Percentiles rank a stretch among this genome's conserved stretches.
phyloP scores from a whole-genome alignment of 2,888 invertebrate species.

The Uropetala carovei region DNA sequence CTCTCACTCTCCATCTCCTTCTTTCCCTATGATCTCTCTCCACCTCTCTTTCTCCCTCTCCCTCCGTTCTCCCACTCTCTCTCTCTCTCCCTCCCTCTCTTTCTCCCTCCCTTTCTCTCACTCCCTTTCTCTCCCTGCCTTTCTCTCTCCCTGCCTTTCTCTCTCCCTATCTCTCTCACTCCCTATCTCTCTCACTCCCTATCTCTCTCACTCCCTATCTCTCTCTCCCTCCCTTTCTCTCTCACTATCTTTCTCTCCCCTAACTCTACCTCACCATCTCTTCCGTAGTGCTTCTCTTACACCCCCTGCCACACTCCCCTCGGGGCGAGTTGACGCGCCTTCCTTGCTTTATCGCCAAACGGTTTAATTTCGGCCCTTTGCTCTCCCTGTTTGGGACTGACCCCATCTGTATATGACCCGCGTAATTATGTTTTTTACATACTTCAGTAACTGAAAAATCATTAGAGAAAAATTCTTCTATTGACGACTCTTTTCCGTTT shows the following conservation, averaged over 20 bases:
- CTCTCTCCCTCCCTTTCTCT: background rate
- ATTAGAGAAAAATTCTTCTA: too few species aligned
- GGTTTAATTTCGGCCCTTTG: conserved; percentile 15
- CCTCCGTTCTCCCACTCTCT: background rate
- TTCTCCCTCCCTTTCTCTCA: background rate
- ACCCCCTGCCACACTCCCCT: background rate
- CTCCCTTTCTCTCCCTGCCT: too few species aligned
- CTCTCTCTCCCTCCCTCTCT: background rate
- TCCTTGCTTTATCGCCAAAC: background rate
- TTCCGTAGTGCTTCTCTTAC: too few species aligned
- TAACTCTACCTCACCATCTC: too few species aligned
- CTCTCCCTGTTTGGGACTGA: background rate
- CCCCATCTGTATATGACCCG: background rate
- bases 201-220: background rate
- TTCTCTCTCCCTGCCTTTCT: background rate
- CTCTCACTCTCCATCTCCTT: background rate
- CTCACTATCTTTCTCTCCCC: background rate
- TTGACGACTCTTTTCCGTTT: too few species aligned
- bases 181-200: background rate
- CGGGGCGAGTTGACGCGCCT: background rate
- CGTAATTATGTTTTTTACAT: too few species aligned
- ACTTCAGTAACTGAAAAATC: too few species aligned
- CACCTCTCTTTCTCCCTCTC: background rate
- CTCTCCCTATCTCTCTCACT: too few species aligned
- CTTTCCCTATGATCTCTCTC: too few species aligned